Base-by-base conservation (phyloP, 1,140 invertebrate genomes). In the Drosophila nigrodunni region DNA sequence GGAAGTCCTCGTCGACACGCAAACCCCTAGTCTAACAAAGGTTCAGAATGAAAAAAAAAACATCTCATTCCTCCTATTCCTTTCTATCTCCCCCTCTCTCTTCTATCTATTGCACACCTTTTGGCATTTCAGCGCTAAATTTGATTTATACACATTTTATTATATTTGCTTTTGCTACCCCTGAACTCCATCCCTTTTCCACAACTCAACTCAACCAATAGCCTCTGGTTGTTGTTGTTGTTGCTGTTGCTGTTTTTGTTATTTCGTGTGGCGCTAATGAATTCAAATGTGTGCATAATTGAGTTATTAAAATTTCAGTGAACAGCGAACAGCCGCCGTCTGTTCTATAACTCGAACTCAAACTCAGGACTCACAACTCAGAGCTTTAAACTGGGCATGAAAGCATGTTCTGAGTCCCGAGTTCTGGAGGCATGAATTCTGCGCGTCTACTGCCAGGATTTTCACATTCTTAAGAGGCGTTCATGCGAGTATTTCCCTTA, bases 251-350 rank as follows among this genome's bases (percentile, higher is more conserved):
- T 70, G 11, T 69, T 68, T 37, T 71, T 77, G 72, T 78, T 72
- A 55, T 77, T 77, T 62, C 65, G 65, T 77, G 61, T 73, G 76
- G 70, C 80, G 78, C 86, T 89, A 89, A 89, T 89, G 86, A 89
- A 89, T 89, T 89, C 86, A 90, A 89, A 89, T 89, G 86, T 90
- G 80, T 90, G 81, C 85, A 81, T 89, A 89, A 89, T 89, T 89
- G 85, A 89, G 85, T 89, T 89, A 89, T 89, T 89, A 89, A 89
- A 90, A 81, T 85, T 90, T 90, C 78, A 89, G 71, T 80, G 80
- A 75, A 49, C 74, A 73, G 64, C 62, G 11, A 67, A 62, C 50
- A 70, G 50, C 43, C 41, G 60, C 62, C 54, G 37, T 66, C 61
- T 58, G 60, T 58, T 72, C 58, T 37, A 30, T 5, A 37, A 47